Percentiles rank a stretch among this genome's conserved stretches.
These are phyloP conservation scores for Aphaenogaster ashmeadi DNA, from an alignment of 1,140 invertebrate species.

Conservation along the genomic window DNA sequence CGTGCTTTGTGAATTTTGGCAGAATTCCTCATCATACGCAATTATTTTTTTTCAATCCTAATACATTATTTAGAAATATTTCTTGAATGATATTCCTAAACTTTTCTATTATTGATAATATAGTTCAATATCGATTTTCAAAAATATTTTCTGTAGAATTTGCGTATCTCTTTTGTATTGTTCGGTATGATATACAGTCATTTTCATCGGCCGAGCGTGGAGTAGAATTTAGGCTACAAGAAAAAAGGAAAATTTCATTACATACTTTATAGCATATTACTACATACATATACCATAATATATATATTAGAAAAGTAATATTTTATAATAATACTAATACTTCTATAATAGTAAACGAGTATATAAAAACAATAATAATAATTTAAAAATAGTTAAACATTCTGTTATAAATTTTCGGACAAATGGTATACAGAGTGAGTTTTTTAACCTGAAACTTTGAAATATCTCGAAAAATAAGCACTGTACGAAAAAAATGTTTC, in stretches of 20 bases:
- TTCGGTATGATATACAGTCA: conserved; percentile 47
- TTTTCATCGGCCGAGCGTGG: conserved; percentile 83
- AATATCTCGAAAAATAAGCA: too few relatives aligned
- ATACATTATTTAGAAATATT: conserved; percentile 64
- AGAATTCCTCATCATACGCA: conserved; percentile 54
- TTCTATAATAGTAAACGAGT: conserved; percentile 4
- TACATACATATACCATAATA: neutral
- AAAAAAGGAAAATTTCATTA: conserved; percentile 54
- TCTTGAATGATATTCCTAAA: conserved; percentile 61
- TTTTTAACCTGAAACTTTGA: too few relatives aligned
- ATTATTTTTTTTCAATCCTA: conserved; percentile 22
- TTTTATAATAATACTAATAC: too few relatives aligned
- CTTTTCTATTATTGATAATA: conserved; percentile 63
- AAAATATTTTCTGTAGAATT: conserved; percentile 72
- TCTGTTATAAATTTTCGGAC: conserved; percentile 11
- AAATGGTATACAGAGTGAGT: neutral
- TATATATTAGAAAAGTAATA: neutral
- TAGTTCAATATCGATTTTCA: conserved; percentile 65
- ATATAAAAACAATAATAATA: conserved; percentile 30
- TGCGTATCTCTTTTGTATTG: conserved; percentile 50
- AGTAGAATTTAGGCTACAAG: conserved; percentile 86
- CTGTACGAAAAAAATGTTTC: too few relatives aligned
- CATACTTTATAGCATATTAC: neutral
- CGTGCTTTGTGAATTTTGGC: conserved; percentile 41
- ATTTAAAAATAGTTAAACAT: conserved; percentile 38